Conservation (phyloP, 2,113 vertebrate species). For the Labeo rohita region DNA sequence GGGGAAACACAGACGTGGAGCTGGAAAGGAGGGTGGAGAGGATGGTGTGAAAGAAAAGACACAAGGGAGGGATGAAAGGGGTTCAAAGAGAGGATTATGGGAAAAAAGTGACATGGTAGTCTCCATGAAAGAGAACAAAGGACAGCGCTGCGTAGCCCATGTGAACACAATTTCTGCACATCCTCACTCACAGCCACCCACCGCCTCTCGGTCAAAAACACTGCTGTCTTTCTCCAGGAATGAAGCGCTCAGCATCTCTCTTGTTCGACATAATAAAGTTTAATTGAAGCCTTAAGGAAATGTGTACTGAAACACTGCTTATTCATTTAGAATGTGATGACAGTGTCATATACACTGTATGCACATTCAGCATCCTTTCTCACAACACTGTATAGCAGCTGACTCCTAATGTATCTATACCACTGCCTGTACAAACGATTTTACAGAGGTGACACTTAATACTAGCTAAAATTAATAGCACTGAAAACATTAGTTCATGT, state of each 20-base stretch:
- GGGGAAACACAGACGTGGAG: not conserved
- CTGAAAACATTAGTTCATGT: not conserved
- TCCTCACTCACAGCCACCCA: constrained; percentile 11
- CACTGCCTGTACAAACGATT: not conserved
- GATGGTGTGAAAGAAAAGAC: constrained; percentile 2
- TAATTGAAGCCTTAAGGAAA: constrained; percentile 19
- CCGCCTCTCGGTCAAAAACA: not conserved
- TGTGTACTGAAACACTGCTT: not conserved
- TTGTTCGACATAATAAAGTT: not conserved
- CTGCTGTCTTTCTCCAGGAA: not conserved
- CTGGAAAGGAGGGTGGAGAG: constrained; percentile 31
- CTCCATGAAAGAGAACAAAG: not conserved
- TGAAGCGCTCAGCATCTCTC: not conserved
- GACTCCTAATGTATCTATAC: not conserved
- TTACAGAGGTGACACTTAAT: not conserved
- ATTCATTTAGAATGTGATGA: not conserved
- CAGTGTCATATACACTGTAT: not conserved
- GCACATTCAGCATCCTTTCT: not conserved
- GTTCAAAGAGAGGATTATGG: constrained; percentile 19
- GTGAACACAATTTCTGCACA: constrained; percentile 18
- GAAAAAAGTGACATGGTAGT: not conserved
- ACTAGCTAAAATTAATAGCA: not conserved
- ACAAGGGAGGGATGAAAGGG: not conserved
- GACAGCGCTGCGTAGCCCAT: not conserved
- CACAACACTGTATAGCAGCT: not conserved